Percentiles rank a stretch among this genome's conserved stretches.
phyloP scores from a whole-genome alignment of 2,113 vertebrate genomes.

The Cyphomyrus discorhynchus region DNA sequence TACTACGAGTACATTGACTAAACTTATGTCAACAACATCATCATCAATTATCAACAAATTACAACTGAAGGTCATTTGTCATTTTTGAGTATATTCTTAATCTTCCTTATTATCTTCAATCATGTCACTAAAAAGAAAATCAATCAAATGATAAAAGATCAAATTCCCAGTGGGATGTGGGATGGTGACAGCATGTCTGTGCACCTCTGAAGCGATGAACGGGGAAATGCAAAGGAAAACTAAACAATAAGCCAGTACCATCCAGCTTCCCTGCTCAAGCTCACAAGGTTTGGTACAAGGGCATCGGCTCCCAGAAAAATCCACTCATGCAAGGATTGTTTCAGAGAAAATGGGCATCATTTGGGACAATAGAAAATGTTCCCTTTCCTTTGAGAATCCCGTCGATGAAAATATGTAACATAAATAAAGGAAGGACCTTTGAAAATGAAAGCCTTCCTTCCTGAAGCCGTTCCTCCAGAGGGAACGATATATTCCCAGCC shows the following conservation, averaged over 20 bases:
- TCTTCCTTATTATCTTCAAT: background rate
- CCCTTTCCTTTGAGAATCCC: slow-evolving; percentile 53
- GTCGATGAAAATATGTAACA: slow-evolving; percentile 68
- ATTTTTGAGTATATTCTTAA: background rate
- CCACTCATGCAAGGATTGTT: slow-evolving; percentile 21
- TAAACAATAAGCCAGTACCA: background rate
- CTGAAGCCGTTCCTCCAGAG: slow-evolving; percentile 55
- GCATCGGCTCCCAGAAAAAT: slow-evolving; percentile 39
- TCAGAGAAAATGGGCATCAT: slow-evolving; percentile 54
- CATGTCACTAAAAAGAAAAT: background rate
- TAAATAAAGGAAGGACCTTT: slow-evolving; percentile 70
- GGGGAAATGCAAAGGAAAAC: background rate
- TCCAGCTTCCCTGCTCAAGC: slow-evolving; percentile 20
- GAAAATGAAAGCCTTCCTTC: slow-evolving; percentile 72
- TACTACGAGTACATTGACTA: background rate
- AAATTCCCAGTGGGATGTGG: background rate
- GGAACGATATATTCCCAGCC: slow-evolving; percentile 55
- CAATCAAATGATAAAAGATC: background rate
- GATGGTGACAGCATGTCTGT: background rate
- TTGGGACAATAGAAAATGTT: slow-evolving; percentile 43
- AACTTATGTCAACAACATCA: background rate
- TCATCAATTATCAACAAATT: background rate
- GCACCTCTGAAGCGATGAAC: slow-evolving; percentile 12
- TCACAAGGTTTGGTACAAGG: slow-evolving; percentile 43
- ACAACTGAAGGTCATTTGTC: background rate